Evolutionary conservation across 2,888 invertebrate genomes (phyloP).

Genomic region (Drosophila macrospina): DNA sequence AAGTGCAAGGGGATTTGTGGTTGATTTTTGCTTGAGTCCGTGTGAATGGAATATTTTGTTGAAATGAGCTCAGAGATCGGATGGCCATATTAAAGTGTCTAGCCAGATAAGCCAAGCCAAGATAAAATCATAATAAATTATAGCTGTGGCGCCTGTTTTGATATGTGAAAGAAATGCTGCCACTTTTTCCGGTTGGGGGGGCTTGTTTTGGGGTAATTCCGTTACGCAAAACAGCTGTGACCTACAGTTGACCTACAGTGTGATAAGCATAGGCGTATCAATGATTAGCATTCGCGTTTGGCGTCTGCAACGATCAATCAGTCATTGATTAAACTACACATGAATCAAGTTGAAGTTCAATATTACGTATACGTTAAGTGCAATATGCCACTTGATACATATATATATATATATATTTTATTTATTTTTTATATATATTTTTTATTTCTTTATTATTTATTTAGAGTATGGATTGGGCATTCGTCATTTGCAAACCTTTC

Average conservation of each 20-base stretch:
- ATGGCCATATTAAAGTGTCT: too few relatives aligned
- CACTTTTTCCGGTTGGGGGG: conserved; percentile 2
- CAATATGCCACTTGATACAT: neutral
- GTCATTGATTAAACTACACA: conserved; percentile 44
- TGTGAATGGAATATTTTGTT: conserved; percentile 36
- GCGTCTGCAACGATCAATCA: conserved; percentile 39
- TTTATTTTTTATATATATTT: neutral
- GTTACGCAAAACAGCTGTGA: conserved; percentile 41
- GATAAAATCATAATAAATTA: conserved; percentile 39
- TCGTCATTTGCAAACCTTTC: conserved; percentile 88
- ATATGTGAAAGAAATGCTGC: neutral
- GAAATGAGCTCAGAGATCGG: too few relatives aligned
- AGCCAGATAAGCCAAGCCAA: conserved; percentile 53
- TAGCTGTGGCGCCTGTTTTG: conserved; percentile 1
- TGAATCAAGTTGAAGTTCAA: conserved; percentile 54
- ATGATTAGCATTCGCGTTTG: conserved; percentile 6
- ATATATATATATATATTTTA: neutral
- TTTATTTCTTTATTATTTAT: neutral
- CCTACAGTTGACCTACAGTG: conserved; percentile 70
- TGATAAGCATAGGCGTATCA: conserved; percentile 23
- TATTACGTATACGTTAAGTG: conserved; percentile 31
- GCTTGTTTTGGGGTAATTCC: conserved; percentile 41
- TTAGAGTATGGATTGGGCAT: conserved; percentile 85
- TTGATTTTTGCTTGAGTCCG: neutral
- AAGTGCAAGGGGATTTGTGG: neutral